Conservation (phyloP, 2,113 vertebrate genomes). For the Upupa epops region DNA sequence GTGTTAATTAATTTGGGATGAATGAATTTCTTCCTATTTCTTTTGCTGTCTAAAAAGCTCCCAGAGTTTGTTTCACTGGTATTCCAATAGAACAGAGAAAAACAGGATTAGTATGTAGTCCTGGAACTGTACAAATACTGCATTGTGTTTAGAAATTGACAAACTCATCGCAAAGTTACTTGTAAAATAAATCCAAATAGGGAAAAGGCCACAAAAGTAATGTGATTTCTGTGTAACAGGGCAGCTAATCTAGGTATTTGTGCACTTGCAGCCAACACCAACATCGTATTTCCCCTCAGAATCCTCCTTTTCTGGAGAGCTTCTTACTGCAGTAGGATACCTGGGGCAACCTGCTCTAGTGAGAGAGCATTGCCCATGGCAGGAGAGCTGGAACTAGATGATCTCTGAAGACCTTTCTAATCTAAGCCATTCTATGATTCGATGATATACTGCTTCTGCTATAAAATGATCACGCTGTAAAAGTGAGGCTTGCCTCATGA, state of each 20-base stretch:
- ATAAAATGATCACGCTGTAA: not conserved
- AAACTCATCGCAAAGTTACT: not conserved
- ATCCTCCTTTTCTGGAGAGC: not conserved
- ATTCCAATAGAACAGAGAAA: not conserved
- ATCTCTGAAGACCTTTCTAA: no score
- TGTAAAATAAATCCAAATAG: conserved; percentile 42
- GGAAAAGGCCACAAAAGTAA: not conserved
- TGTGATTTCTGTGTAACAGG: not conserved
- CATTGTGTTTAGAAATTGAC: conserved; percentile 28
- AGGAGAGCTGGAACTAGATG: no score
- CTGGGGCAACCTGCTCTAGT: no score
- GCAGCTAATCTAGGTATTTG: not conserved
- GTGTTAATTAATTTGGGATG: conserved; percentile 29
- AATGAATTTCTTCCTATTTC: not conserved
- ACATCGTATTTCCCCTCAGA: not conserved
- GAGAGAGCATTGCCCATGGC: no score
- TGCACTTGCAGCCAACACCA: not conserved
- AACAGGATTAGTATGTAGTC: not conserved
- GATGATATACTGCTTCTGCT: not conserved
- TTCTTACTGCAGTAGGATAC: not conserved
- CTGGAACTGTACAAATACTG: conserved; percentile 17
- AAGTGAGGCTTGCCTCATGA: not conserved
- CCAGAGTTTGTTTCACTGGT: not conserved
- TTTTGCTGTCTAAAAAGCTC: not conserved
- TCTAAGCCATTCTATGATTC: no score